phyloP scores from a whole-genome alignment of 2,113 vertebrate species.

The Phylloscopus trochilus region DNA sequence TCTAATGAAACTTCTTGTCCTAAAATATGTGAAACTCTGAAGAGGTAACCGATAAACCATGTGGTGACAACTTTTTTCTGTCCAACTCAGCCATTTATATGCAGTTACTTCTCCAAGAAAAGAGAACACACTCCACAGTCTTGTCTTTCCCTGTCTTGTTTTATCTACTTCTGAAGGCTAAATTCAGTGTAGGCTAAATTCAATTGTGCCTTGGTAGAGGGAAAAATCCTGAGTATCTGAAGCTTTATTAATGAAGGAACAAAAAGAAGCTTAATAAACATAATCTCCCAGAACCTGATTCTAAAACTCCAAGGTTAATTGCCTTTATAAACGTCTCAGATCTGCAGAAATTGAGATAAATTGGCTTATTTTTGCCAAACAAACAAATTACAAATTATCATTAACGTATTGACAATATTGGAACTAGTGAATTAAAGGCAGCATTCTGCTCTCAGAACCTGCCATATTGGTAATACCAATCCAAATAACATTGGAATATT shows the following conservation, averaged over 20 bases:
- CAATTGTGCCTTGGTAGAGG: background rate
- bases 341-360: background rate
- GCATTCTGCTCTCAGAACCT: background rate
- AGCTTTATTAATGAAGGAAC: background rate
- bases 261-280: background rate
- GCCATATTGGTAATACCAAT: background rate
- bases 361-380: background rate
- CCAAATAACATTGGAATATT: background rate
- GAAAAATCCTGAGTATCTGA: background rate
- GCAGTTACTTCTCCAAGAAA: background rate
- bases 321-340: background rate
- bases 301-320: background rate
- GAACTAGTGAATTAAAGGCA: background rate
- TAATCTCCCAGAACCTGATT: background rate
- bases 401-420: background rate
- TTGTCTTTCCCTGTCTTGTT: background rate
- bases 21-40: background rate
- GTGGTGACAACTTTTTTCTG: background rate
- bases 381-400: background rate
- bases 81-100: background rate
- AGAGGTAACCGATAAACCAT: conserved; percentile 8
- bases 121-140: background rate
- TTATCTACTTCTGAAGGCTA: background rate
- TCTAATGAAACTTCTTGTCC: background rate
- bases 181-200: background rate